phyloP scores from a whole-genome alignment of 2,888 invertebrate species.

The Apodemia duryi region DNA sequence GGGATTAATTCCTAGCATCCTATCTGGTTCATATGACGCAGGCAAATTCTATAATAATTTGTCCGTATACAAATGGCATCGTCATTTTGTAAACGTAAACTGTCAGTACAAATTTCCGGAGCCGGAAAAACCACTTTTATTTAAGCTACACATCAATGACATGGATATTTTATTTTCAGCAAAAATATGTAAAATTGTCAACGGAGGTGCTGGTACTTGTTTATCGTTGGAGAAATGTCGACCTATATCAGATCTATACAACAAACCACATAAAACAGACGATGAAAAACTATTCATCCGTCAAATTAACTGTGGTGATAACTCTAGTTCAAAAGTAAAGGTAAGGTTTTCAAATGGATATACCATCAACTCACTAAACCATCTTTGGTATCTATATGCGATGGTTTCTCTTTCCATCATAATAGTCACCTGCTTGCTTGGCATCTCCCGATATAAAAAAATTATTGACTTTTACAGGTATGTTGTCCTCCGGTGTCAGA shows the following conservation, averaged over 20 bases:
- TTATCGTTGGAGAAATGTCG: neutral
- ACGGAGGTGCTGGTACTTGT: slow-evolving; percentile 3
- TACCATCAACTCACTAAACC: no score
- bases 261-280: neutral
- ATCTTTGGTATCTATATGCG: no score
- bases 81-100: no score
- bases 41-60: no score
- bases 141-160: neutral
- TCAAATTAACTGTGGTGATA: slow-evolving; percentile 6
- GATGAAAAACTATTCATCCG: slow-evolving; percentile 2
- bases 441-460: no score
- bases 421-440: no score
- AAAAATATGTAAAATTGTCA: slow-evolving; percentile 13
- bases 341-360: neutral
- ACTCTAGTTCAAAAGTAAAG: neutral
- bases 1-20: no score
- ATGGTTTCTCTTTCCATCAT: no score
- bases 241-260: neutral
- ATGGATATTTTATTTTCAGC: neutral
- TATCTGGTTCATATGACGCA: no score
- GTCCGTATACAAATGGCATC: no score
- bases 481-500: slow-evolving; percentile 7
- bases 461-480: neutral
- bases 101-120: no score
- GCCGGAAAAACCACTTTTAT: neutral